Evolutionary conservation across 2,113 vertebrate species (phyloP).

Genomic region (Sebastes schlegelii): DNA sequence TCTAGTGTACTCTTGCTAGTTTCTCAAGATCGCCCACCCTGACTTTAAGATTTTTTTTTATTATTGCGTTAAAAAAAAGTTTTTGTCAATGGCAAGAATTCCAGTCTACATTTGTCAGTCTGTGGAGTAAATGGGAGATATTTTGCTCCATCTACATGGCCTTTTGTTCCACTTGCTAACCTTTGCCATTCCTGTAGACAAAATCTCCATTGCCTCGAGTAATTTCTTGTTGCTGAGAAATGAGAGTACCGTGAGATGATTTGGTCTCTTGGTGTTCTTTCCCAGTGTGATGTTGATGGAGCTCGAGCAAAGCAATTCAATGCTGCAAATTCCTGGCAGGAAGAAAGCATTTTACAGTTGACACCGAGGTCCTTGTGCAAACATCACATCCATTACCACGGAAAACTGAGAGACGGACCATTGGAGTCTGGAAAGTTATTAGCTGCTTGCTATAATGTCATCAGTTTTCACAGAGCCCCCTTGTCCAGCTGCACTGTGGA

Average conservation of each 20-base stretch:
- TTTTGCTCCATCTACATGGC: constrained; percentile 5
- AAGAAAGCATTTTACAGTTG: constrained; percentile 45
- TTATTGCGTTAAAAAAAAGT: not conserved
- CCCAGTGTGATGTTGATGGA: constrained; percentile 32
- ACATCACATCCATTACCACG: constrained; percentile 37
- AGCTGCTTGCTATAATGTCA: constrained; percentile 26
- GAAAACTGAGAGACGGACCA: constrained; percentile 18
- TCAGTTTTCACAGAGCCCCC: constrained; percentile 35
- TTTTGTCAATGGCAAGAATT: not conserved
- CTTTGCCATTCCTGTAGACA: constrained; percentile 34
- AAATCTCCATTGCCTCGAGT: constrained; percentile 23
- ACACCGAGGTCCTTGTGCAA: constrained; percentile 39
- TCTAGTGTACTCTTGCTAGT: too few relatives aligned
- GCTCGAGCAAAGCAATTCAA: constrained; percentile 26
- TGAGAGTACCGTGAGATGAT: constrained; percentile 28
- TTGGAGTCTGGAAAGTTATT: constrained; percentile 36
- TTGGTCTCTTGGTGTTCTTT: not conserved
- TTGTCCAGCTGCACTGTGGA: constrained; percentile 6
- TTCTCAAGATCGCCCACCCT: too few relatives aligned
- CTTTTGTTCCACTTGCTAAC: constrained; percentile 22
- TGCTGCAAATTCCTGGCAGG: constrained; percentile 42
- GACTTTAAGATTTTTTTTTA: too few relatives aligned
- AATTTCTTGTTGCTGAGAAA: constrained; percentile 39
- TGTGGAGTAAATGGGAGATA: not conserved
- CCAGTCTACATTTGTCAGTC: not conserved